Evolutionary conservation across 1,140 invertebrate species (phyloP).

Genomic region (Apis dorsata): DNA sequence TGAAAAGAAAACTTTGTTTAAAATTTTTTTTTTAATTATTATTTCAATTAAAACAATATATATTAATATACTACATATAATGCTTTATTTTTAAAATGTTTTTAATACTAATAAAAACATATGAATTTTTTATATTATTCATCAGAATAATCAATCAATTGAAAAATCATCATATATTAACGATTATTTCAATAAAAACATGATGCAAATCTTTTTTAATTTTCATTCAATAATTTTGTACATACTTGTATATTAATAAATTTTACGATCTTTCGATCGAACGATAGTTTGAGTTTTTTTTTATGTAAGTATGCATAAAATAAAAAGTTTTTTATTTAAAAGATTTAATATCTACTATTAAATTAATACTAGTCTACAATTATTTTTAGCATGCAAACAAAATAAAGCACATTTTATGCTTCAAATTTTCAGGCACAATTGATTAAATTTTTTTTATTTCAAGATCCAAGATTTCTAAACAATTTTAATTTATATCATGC

Average conservation of each 20-base stretch:
- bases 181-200: neutral
- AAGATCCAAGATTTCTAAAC: neutral
- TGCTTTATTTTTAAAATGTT: neutral
- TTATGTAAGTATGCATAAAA: neutral
- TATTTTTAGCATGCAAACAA: constrained; percentile 12
- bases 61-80: neutral
- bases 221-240: neutral
- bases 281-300: constrained; percentile 42
- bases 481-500: neutral
- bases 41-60: neutral
- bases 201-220: neutral
- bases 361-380: neutral
- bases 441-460: neutral
- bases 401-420: neutral
- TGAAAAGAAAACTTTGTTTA: neutral
- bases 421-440: neutral
- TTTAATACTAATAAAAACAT: neutral
- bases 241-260: neutral
- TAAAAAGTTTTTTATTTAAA: too few relatives aligned
- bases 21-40: neutral
- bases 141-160: too few relatives aligned
- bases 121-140: too few relatives aligned
- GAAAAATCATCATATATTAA: neutral
- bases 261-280: constrained; percentile 20
- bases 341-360: neutral